These are phyloP conservation scores for Lateolabrax maculatus DNA, from an alignment of 2,797 vertebrate species.

Conservation along the genomic window DNA sequence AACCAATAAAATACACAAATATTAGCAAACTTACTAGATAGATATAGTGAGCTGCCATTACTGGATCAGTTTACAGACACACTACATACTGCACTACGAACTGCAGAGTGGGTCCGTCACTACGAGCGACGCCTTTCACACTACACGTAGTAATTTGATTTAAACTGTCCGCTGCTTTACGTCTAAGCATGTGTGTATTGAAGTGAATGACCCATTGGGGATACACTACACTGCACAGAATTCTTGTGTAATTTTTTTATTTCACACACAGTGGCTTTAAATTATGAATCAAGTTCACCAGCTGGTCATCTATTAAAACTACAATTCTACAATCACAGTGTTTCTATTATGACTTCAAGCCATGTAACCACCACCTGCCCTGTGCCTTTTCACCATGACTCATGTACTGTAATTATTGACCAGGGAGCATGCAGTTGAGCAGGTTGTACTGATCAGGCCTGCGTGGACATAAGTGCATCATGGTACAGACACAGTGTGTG, in stretches of 20 bases:
- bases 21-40: too few species aligned
- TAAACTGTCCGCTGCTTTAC: too few species aligned
- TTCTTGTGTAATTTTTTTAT: too few species aligned
- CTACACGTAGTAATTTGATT: too few species aligned
- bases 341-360: not conserved
- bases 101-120: too few species aligned
- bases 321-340: not conserved
- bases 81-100: too few species aligned
- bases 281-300: not conserved
- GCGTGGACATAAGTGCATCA: conserved; percentile 48
- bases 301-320: not conserved
- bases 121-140: not conserved
- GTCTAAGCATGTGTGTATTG: too few species aligned
- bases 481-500: conserved; percentile 31
- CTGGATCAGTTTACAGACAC: too few species aligned
- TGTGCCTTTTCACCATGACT: not conserved
- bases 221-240: too few species aligned
- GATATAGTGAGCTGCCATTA: too few species aligned
- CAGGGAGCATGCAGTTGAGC: conserved; percentile 27
- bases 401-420: conserved; percentile 29
- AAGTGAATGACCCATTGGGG: too few species aligned
- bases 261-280: not conserved
- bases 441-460: conserved; percentile 27
- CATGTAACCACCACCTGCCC: not conserved
- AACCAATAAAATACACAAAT: too few species aligned